Conservation (phyloP, 2,888 invertebrate species). For the Heliconius erato region DNA sequence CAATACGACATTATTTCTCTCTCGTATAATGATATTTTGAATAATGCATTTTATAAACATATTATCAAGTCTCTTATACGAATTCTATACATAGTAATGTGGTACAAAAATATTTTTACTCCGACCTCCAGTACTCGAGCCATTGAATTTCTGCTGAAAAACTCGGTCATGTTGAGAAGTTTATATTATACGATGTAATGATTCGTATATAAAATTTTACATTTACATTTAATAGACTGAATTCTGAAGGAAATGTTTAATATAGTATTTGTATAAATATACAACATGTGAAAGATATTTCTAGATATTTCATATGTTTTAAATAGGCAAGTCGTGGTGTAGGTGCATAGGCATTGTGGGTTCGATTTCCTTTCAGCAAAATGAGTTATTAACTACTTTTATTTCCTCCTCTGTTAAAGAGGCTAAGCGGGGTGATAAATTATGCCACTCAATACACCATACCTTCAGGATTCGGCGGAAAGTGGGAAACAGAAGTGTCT, state of each 20-base stretch:
- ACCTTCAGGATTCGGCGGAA: background rate
- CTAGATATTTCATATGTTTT: background rate
- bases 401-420: background rate
- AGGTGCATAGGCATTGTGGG: background rate
- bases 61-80: constrained; percentile 37
- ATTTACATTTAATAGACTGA: background rate
- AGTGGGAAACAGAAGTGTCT: background rate
- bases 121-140: constrained; percentile 1
- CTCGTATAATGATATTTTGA: background rate
- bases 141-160: constrained; percentile 15
- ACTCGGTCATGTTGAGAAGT: constrained; percentile 23
- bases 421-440: background rate
- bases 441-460: background rate
- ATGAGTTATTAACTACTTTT: background rate
- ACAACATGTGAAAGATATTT: no score
- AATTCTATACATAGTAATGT: constrained; percentile 41
- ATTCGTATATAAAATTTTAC: constrained; percentile 18
- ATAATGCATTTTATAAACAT: constrained; percentile 7
- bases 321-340: background rate
- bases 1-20: background rate
- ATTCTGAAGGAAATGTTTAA: background rate
- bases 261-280: background rate
- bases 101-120: constrained; percentile 32
- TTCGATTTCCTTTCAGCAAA: background rate
- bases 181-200: constrained; percentile 15